A percentile compares a stretch with the other conserved stretches of the same genome.
Conservation (phyloP, 2,113 vertebrate species). For the Crotalus viridis region DNA sequence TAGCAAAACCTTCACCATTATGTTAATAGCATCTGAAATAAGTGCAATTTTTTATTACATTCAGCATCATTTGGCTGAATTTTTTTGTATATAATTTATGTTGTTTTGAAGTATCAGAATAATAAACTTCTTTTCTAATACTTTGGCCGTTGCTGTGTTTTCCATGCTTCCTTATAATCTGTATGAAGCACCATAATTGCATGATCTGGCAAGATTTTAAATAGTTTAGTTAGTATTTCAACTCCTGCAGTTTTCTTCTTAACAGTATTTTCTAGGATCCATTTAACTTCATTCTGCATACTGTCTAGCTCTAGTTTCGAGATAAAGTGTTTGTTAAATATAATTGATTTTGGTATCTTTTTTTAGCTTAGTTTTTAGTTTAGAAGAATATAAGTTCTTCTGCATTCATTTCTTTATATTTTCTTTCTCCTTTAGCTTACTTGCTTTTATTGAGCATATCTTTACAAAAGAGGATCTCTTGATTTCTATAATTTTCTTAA, state of each 20-base stretch:
- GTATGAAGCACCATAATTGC: background rate
- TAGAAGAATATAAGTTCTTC: background rate
- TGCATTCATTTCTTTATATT: background rate
- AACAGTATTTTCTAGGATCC: background rate
- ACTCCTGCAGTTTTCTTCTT: background rate
- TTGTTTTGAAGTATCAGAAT: background rate
- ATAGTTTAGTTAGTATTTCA: background rate
- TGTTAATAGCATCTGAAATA: background rate
- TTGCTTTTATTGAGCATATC: background rate
- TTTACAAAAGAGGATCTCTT: background rate
- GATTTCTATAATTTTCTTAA: background rate
- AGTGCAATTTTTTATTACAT: background rate
- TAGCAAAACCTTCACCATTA: background rate
- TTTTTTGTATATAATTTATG: background rate
- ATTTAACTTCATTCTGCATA: background rate
- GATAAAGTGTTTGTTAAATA: background rate
- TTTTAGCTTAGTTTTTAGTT: background rate
- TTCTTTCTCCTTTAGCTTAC: background rate
- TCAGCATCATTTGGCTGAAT: background rate
- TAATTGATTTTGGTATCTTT: background rate
- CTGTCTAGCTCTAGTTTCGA: background rate
- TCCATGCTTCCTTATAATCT: background rate
- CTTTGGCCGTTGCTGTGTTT: background rate
- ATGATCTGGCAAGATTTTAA: background rate
- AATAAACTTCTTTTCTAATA: background rate